Conservation (phyloP, 2,113 vertebrate species). For the Ammodytes marinus region DNA sequence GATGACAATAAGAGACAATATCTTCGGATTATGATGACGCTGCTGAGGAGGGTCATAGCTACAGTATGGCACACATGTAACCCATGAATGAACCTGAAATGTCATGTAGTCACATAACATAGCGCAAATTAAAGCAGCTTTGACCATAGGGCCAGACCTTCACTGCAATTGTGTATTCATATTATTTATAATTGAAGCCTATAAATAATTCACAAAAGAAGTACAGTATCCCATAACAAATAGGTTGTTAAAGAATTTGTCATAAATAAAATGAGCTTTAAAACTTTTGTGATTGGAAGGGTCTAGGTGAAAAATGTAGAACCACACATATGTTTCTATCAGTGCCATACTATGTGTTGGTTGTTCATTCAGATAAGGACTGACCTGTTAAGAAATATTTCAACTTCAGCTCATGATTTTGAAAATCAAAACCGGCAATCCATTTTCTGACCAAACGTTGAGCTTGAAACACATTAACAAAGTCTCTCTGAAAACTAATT, state of each 20-base stretch:
- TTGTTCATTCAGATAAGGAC: not conserved
- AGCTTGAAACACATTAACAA: no score
- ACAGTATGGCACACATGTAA: slow-evolving; percentile 23
- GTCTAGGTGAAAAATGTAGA: slow-evolving; percentile 13
- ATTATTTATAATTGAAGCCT: not conserved
- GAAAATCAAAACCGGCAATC: not conserved
- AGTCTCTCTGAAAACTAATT: not conserved
- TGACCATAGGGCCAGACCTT: slow-evolving; percentile 15
- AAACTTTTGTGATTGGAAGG: not conserved
- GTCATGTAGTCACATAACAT: not conserved
- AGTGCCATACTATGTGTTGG: not conserved
- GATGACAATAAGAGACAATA: not conserved
- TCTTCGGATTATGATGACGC: slow-evolving; percentile 16
- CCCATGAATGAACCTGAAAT: slow-evolving; percentile 29
- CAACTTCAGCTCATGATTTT: not conserved
- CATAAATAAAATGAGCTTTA: not conserved
- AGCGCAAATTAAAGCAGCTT: slow-evolving; percentile 16
- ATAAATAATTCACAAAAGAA: not conserved
- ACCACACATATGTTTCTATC: not conserved
- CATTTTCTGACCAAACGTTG: no score
- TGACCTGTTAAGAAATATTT: not conserved
- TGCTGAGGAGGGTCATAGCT: not conserved
- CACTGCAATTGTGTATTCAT: slow-evolving; percentile 1
- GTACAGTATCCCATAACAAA: not conserved
- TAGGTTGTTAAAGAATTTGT: not conserved